Conservation (phyloP, 2,888 invertebrate species). For the Argynnis bischoffii region DNA sequence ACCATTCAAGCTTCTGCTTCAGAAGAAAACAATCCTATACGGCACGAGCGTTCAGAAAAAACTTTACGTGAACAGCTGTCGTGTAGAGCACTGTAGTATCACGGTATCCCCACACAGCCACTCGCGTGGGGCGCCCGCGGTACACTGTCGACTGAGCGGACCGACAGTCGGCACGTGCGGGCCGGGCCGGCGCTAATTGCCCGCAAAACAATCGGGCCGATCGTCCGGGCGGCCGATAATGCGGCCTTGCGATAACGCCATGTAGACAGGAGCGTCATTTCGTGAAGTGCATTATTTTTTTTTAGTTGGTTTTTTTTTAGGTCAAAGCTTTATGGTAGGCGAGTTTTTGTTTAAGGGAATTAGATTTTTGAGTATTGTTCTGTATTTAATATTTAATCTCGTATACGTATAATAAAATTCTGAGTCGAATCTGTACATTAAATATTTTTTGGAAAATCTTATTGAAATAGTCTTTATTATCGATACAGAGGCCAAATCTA, state of each 20-base stretch:
- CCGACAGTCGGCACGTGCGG: constrained; percentile 55
- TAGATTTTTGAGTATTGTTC: too few species aligned
- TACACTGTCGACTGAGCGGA: constrained; percentile 58
- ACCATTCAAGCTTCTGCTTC: not conserved
- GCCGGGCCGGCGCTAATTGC: constrained; percentile 71
- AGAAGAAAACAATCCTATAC: constrained; percentile 4
- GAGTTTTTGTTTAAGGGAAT: too few species aligned
- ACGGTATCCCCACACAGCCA: constrained; percentile 58
- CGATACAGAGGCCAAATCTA: too few species aligned
- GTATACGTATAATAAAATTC: too few species aligned
- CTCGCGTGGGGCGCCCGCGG: constrained; percentile 76
- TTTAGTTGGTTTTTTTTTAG: too few species aligned
- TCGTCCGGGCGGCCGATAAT: constrained; percentile 58
- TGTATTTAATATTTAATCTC: too few species aligned
- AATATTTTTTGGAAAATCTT: too few species aligned
- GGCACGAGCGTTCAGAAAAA: constrained; percentile 7
- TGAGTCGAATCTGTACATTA: too few species aligned
- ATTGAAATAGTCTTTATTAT: too few species aligned
- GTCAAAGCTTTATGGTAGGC: too few species aligned
- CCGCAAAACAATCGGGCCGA: constrained; percentile 78
- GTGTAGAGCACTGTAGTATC: constrained; percentile 32
- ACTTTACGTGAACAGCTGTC: constrained; percentile 45
- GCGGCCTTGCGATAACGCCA: constrained; percentile 57
- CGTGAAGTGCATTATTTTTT: constrained; percentile 14
- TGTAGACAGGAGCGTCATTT: constrained; percentile 25